These are phyloP conservation scores for Osmerus mordax DNA, from an alignment of 2,113 vertebrate genomes.

Conservation along the genomic window DNA sequence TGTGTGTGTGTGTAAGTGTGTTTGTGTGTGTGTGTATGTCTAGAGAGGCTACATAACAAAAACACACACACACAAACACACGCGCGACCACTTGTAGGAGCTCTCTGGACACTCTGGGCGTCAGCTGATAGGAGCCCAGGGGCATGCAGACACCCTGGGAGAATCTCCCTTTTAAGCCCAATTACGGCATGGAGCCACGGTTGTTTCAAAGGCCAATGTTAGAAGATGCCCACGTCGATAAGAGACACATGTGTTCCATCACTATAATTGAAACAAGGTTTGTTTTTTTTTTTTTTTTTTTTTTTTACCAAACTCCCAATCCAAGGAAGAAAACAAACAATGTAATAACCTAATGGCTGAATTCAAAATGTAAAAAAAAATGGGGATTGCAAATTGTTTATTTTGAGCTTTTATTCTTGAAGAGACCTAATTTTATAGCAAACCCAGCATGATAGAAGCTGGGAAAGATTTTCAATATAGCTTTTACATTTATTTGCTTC, in stretches of 20 bases:
- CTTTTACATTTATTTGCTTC: conserved; percentile 10
- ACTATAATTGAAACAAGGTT: conserved; percentile 72
- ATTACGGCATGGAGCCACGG: conserved; percentile 63
- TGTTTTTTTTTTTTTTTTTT: conserved; percentile 46
- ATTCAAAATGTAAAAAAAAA: conserved; percentile 48
- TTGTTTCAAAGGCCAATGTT: conserved; percentile 65
- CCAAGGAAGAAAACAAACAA: conserved; percentile 68
- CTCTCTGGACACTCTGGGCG: conserved; percentile 41
- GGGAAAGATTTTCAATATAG: conserved; percentile 9
- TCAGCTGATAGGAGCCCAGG: conserved; percentile 61
- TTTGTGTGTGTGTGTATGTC: background rate
- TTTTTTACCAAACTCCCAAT: conserved; percentile 31
- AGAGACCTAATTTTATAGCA: background rate
- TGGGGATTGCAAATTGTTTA: conserved; percentile 27
- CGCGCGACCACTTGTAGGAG: conserved; percentile 36
- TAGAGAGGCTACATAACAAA: too few relatives aligned
- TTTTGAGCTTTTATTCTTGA: conserved; percentile 32
- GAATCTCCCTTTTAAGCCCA: conserved; percentile 65
- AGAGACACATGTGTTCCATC: conserved; percentile 74
- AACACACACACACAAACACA: too few relatives aligned
- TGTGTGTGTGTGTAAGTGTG: background rate
- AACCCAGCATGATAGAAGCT: conserved; percentile 16
- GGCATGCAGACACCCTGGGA: conserved; percentile 54
- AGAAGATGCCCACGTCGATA: conserved; percentile 68
- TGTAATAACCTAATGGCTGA: conserved; percentile 66